Conservation (phyloP, 2,113 vertebrate species). For the Neodon shergylaensis region DNA sequence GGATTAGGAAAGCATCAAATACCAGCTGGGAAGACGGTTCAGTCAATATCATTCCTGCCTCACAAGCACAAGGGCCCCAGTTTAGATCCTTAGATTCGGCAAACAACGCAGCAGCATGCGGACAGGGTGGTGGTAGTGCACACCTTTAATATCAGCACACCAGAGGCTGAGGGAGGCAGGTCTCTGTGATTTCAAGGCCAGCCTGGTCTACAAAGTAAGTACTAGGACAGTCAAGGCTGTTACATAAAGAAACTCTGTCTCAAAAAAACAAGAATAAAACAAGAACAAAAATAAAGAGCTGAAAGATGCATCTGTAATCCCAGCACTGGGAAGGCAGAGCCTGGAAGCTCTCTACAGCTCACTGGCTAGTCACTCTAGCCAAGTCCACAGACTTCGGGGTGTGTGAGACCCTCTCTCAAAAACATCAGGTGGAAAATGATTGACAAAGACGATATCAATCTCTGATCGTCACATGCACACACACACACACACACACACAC, state of each 20-base stretch:
- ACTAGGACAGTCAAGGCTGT: not conserved
- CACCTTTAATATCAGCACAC: not conserved
- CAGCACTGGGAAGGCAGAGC: not conserved
- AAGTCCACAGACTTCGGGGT: not conserved
- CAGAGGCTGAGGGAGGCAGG: not conserved
- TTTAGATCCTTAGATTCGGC: not conserved
- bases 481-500: not conserved
- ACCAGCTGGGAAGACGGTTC: not conserved
- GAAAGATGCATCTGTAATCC: not conserved
- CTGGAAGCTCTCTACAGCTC: not conserved
- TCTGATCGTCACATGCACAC: not conserved
- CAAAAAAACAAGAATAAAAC: no score
- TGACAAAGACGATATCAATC: not conserved
- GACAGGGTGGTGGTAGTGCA: not conserved
- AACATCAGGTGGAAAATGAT: not conserved
- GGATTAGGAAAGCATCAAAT: not conserved
- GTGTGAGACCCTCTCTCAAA: not conserved
- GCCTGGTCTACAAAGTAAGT: not conserved
- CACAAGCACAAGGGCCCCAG: not conserved
- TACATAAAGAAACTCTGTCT: not conserved
- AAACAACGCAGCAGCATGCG: not conserved
- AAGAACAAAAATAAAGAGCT: no score
- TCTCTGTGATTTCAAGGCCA: not conserved
- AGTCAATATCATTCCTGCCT: not conserved
- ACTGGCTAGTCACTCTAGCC: not conserved